phyloP scores from a whole-genome alignment of 1,140 invertebrate genomes.

The Rhyzopertha dominica region DNA sequence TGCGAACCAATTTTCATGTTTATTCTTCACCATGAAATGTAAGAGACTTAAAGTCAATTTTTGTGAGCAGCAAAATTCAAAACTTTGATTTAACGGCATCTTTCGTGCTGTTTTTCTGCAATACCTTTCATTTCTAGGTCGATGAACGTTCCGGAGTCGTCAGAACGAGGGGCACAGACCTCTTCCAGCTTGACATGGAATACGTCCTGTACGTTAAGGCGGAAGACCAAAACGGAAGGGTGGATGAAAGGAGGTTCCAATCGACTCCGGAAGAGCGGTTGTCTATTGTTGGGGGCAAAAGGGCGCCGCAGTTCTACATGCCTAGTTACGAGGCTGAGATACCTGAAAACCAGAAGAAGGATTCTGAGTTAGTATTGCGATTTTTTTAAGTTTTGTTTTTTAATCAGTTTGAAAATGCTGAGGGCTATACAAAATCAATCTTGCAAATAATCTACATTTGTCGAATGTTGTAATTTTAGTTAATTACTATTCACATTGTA shows the following conservation, averaged over 20 bases:
- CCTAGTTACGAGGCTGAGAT: conserved; percentile 90
- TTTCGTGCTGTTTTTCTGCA: too few species aligned
- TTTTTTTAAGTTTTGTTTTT: too few species aligned
- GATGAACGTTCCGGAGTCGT: conserved; percentile 90
- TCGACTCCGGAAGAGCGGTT: conserved; percentile 86
- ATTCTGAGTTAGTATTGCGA: conserved; percentile 88
- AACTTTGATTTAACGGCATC: too few species aligned
- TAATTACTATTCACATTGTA: too few species aligned
- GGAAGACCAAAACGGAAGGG: conserved; percentile 88
- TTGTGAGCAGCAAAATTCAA: too few species aligned
- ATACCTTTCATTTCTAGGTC: conserved; percentile 63
- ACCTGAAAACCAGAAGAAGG: conserved; percentile 92
- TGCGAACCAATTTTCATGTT: too few species aligned
- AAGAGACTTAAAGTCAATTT: too few species aligned
- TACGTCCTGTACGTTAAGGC: conserved; percentile 94
- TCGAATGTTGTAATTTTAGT: too few species aligned
- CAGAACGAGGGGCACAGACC: conserved; percentile 82
- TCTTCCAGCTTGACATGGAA: conserved; percentile 93
- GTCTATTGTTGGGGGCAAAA: conserved; percentile 88
- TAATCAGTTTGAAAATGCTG: too few species aligned
- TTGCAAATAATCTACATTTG: too few species aligned
- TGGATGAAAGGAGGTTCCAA: conserved; percentile 83
- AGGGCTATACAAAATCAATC: too few species aligned
- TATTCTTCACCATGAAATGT: too few species aligned
- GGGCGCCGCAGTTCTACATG: conserved; percentile 92